phyloP scores from a whole-genome alignment of 2,888 invertebrate genomes.

The Keiferia lycopersicella region DNA sequence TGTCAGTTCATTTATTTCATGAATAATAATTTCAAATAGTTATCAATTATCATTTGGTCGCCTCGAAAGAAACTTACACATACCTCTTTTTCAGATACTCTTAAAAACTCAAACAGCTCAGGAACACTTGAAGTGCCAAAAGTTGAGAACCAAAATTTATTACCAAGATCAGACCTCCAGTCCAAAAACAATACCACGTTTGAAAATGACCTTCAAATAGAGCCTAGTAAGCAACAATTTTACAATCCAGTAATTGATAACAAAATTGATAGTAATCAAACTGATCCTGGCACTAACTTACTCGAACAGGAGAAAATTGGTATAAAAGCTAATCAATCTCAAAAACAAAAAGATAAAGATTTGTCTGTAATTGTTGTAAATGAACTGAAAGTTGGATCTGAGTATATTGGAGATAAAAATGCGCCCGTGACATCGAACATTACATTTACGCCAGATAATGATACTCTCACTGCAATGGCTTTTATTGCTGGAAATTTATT shows the following conservation, averaged over 20 bases:
- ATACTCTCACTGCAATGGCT: slow-evolving; percentile 70
- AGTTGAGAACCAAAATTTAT: slow-evolving; percentile 41
- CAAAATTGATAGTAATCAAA: slow-evolving; percentile 59
- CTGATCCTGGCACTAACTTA: slow-evolving; percentile 42
- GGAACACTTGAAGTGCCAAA: slow-evolving; percentile 60
- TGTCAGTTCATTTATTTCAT: background rate
- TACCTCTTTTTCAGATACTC: slow-evolving; percentile 56
- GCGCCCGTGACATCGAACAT: slow-evolving; percentile 64
- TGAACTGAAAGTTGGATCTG: slow-evolving; percentile 60
- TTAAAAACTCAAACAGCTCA: slow-evolving; percentile 51
- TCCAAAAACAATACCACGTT: slow-evolving; percentile 43
- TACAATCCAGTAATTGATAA: slow-evolving; percentile 60
- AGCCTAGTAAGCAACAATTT: slow-evolving; percentile 52
- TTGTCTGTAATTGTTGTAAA: slow-evolving; percentile 68
- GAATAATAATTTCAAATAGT: background rate
- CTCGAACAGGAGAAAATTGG: slow-evolving; percentile 42
- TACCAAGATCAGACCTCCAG: slow-evolving; percentile 46
- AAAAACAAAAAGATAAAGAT: slow-evolving; percentile 55
- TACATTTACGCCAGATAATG: slow-evolving; percentile 72
- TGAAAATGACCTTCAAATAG: slow-evolving; percentile 54
- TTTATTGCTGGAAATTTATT: slow-evolving; percentile 72
- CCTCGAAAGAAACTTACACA: background rate
- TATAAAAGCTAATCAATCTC: slow-evolving; percentile 54
- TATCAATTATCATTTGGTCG: too few relatives aligned
- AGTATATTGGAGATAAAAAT: slow-evolving; percentile 60